phyloP scores from a whole-genome alignment of 1,140 invertebrate genomes.

The Cardiocondyla obscurior region DNA sequence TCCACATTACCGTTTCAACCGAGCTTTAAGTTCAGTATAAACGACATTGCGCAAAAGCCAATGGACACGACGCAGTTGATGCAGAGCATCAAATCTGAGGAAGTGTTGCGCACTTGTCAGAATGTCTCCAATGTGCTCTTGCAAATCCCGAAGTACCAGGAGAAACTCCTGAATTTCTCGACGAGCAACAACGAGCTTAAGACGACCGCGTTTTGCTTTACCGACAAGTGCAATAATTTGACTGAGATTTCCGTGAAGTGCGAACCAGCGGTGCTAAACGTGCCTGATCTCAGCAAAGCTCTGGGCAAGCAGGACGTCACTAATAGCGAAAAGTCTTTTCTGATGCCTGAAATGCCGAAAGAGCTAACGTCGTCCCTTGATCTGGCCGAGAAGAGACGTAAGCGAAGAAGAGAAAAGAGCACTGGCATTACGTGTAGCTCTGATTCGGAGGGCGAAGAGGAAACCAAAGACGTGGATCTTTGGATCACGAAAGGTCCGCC shows the following conservation, averaged over 20 bases:
- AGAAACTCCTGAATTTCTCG: slow-evolving; percentile 80
- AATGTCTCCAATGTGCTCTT: slow-evolving; percentile 80
- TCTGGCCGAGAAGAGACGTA: slow-evolving; percentile 79
- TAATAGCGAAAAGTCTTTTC: slow-evolving; percentile 59
- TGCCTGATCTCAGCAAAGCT: slow-evolving; percentile 79
- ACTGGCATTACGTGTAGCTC: slow-evolving; percentile 71
- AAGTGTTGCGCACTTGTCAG: slow-evolving; percentile 80
- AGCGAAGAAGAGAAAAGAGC: slow-evolving; percentile 76
- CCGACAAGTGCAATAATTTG: slow-evolving; percentile 81
- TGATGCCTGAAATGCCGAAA: slow-evolving; percentile 73
- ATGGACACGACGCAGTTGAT: slow-evolving; percentile 72
- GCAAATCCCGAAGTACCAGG: slow-evolving; percentile 82
- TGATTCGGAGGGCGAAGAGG: slow-evolving; percentile 81
- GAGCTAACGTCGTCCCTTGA: slow-evolving; percentile 79
- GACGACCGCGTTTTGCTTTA: slow-evolving; percentile 71
- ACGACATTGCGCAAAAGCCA: slow-evolving; percentile 71
- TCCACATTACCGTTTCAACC: slow-evolving; percentile 74
- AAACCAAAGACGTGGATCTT: slow-evolving; percentile 76
- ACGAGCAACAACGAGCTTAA: slow-evolving; percentile 71
- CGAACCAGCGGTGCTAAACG: slow-evolving; percentile 80
- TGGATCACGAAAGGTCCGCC: slow-evolving; percentile 84
- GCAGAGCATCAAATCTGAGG: slow-evolving; percentile 80
- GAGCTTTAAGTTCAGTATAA: slow-evolving; percentile 74
- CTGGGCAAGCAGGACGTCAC: slow-evolving; percentile 67
- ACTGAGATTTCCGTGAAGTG: slow-evolving; percentile 74